Evolutionary conservation across 1,140 invertebrate genomes (phyloP), one percentile per base, ranked within the genome.

Genomic region (Plodia interpunctella): DNA sequence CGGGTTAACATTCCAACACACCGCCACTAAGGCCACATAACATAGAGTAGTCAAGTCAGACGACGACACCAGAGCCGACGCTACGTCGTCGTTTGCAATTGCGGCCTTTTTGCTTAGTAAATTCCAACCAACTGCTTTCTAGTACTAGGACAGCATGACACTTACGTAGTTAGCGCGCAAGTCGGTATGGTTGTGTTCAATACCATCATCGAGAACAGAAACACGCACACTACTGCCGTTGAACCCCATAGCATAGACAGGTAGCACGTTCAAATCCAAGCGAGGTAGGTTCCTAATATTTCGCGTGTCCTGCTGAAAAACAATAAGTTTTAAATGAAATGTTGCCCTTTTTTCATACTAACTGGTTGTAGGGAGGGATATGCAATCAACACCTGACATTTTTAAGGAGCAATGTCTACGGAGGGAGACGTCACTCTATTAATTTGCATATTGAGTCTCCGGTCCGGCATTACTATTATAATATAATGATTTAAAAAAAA

Each of bases 141-240:
- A 59, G 17, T 77, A 87, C 82, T 57, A 83, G 74, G 83, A 55
- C 8, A 68, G 11, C 72, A 85, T 77, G 63, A 74, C 0, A 92
- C 94, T 93, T 83, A 96, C 95, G 76, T 97, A 97, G 87, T 97
- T 97, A 4, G 87, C 88, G 38, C 84, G 90, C 0, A 98, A 81
- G 82, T 98, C 96, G 0, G 94, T 93, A 83, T 97, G 96, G 19
- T 92, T 94, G 78, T 94, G 92, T 82, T 97, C 95, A 9, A 97
- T 85, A 8, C 96, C 97, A 88, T 98, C 97, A 80, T 98, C 97
- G 6, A 98, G 88, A 55, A 98, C 94, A 0, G 94, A 93, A 0
- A 98, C 92, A 13, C 94, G 93, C 0, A 98, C 91, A 5, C 95
- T 95, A 68, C 91, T 92, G 11, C 97, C 97, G 2, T 96, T 96